Conservation (phyloP, 2,888 invertebrate genomes). For the Cheilosia scutellata region DNA sequence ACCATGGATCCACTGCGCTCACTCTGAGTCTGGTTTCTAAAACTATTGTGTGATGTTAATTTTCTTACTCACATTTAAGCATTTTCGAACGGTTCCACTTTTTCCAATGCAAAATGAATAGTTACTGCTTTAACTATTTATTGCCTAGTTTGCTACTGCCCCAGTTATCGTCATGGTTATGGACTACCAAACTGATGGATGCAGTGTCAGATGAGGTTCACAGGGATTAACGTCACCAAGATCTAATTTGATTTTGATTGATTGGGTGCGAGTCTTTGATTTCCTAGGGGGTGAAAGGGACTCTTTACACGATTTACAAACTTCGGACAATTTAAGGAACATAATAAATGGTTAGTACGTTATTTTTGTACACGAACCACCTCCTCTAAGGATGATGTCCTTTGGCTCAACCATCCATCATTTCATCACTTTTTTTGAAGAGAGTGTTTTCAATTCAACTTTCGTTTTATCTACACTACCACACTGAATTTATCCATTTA, state of each 20-base stretch:
- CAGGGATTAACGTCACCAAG: not conserved
- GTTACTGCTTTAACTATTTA: too few species aligned
- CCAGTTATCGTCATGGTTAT: too few species aligned
- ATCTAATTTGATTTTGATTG: not conserved
- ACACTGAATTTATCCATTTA: conserved; percentile 3
- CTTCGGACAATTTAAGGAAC: not conserved
- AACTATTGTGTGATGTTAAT: too few species aligned
- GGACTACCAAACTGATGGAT: not conserved
- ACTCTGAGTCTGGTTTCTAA: too few species aligned
- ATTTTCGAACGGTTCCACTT: too few species aligned
- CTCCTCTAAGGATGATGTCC: not conserved
- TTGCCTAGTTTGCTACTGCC: too few species aligned
- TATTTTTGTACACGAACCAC: not conserved
- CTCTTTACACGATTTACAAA: not conserved
- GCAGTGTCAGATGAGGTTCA: not conserved
- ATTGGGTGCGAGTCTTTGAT: not conserved
- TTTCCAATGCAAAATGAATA: too few species aligned
- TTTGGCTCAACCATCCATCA: not conserved
- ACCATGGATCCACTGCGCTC: too few species aligned
- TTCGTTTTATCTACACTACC: not conserved
- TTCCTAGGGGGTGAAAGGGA: not conserved
- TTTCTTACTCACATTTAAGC: too few species aligned
- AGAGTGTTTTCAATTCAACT: not conserved
- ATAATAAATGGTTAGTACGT: not conserved
- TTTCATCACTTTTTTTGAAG: not conserved